These are phyloP conservation scores for Zingel zingel DNA, from an alignment of 2,113 vertebrate species.

Conservation along the genomic window DNA sequence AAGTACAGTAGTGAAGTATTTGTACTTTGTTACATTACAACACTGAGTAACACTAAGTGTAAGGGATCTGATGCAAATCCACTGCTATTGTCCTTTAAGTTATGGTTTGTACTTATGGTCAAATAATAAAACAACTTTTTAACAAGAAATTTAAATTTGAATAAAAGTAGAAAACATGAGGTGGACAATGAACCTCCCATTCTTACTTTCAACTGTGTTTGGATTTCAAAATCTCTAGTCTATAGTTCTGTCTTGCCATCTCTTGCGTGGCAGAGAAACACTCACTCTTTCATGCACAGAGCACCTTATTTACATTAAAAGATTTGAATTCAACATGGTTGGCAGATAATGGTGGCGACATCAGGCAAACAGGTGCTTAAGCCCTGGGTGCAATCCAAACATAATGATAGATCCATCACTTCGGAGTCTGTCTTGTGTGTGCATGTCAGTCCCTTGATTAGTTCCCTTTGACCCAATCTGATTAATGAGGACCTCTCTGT, in stretches of 20 bases:
- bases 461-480: conserved; percentile 45
- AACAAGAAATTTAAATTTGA: neutral
- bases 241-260: neutral
- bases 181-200: neutral
- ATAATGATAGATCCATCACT: conserved; percentile 53
- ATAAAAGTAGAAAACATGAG: neutral
- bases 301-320: neutral
- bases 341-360: conserved; percentile 11
- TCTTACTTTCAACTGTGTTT: neutral
- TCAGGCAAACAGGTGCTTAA: conserved; percentile 29
- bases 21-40: no score
- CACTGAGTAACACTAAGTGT: no score
- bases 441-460: conserved; percentile 45
- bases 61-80: neutral
- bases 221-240: neutral
- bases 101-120: neutral
- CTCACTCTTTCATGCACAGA: neutral
- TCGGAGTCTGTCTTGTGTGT: conserved; percentile 21
- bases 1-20: no score
- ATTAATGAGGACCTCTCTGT: conserved; percentile 50
- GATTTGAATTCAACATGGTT: neutral
- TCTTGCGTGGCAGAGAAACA: neutral
- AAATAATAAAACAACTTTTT: neutral
- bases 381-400: conserved; percentile 28
- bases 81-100: neutral